Evolutionary conservation across 1,140 invertebrate species (phyloP), one percentile per base, ranked within the genome.

Genomic region (Drosophila tristis): DNA sequence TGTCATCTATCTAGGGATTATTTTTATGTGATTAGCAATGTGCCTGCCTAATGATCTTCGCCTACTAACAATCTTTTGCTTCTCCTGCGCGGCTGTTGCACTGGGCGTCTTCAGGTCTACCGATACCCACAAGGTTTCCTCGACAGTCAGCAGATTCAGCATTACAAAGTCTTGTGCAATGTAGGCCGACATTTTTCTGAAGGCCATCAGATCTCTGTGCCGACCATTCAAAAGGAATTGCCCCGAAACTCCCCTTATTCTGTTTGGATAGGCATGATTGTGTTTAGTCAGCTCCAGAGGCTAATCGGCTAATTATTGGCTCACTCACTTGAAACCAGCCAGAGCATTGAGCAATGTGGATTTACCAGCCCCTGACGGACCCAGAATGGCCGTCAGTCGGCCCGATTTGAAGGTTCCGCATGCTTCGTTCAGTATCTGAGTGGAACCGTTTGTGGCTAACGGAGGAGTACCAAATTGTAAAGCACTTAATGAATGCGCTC

Each of bases 351-450:
- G 90, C 1, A 97, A 92, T 0, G 96, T 96, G 0, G 96, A 96
- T 86, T 97, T 97, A 4, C 97, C 97, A 8, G 96, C 96, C 5
- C 96, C 96, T 0, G 96, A 97, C 1, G 96, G 96, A 0, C 97
- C 96, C 80, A 97, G 93, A 50, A 97, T 96, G 31, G 95, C 96
- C 0, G 96, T 95, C 1, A 97, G 71, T 80, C 94, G 93, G 1
- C 94, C 94, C 0, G 94, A 93, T 31, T 92, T 90, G 29, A 96
- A 94, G 20, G 93, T 92, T 0, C 95, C 95, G 13, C 92, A 93
- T 0, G 93, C 92, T 23, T 93, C 93, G 53, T 94, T 92, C 13
- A 96, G 80, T 66, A 96, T 95, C 8, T 77, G 78, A 5, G 31
- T 78, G 6, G 16, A 20, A 7, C 53, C 55, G 26, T 80, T 84